These are phyloP conservation scores for Lasioglossum pauxillum DNA, from an alignment of 2,888 invertebrate genomes.

Conservation along the genomic window DNA sequence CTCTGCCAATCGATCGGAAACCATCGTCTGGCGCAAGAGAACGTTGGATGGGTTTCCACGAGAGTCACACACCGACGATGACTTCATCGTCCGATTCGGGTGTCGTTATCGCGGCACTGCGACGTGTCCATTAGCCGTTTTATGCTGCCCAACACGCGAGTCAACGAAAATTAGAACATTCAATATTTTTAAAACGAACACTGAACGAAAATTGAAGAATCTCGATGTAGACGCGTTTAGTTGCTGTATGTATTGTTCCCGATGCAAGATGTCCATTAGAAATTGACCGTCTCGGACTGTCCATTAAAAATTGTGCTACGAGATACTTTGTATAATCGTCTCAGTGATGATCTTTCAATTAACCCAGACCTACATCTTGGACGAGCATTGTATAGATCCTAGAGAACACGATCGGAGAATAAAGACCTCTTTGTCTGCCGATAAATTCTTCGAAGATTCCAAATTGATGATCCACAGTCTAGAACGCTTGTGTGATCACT, in stretches of 20 bases:
- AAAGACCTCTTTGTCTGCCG: too few species aligned
- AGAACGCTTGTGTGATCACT: not conserved
- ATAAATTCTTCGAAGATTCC: too few species aligned
- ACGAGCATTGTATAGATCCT: too few species aligned
- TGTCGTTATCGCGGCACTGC: constrained; percentile 4
- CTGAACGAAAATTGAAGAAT: not conserved
- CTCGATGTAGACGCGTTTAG: not conserved
- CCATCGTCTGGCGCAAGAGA: not conserved
- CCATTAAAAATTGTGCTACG: too few species aligned
- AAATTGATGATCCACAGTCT: not conserved
- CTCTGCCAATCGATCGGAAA: constrained; percentile 10
- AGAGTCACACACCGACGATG: constrained; percentile 5
- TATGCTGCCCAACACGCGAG: not conserved
- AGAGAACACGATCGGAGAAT: too few species aligned
- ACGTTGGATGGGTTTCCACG: constrained; percentile 15
- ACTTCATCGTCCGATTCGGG: constrained; percentile 23
- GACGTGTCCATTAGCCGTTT: not conserved
- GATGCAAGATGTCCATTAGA: not conserved
- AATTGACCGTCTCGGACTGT: too few species aligned
- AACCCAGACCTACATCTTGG: too few species aligned
- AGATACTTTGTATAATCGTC: too few species aligned
- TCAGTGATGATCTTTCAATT: too few species aligned
- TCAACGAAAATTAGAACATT: not conserved
- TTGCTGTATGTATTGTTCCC: not conserved
- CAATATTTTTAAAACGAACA: not conserved